Evolutionary conservation across 2,888 invertebrate genomes (phyloP).

Genomic region (Chloroclysta siterata): DNA sequence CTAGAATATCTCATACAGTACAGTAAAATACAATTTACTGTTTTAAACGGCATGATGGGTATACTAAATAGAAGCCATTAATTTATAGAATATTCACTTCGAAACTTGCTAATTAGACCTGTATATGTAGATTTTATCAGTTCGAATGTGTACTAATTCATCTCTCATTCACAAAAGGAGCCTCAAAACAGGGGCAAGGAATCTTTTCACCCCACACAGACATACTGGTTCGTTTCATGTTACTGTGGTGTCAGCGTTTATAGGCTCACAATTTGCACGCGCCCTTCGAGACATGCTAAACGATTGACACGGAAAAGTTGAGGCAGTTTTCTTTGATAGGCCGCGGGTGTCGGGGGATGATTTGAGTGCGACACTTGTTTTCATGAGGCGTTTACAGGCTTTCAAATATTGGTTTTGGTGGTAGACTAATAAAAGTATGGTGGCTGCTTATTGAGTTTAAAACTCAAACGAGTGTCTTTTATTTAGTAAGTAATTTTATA

Average conservation of each 20-base stretch:
- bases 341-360: constrained; percentile 35
- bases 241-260: constrained; percentile 23
- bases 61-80: too few relatives aligned
- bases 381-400: constrained; percentile 39
- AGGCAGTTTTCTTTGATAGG: constrained; percentile 43
- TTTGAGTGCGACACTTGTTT: constrained; percentile 44
- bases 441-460: background rate
- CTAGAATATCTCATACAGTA: too few relatives aligned
- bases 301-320: constrained; percentile 57
- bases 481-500: too few relatives aligned
- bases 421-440: constrained; percentile 7
- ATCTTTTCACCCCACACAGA: too few relatives aligned
- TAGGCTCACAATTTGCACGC: constrained; percentile 45
- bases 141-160: too few relatives aligned
- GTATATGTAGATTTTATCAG: too few relatives aligned
- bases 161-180: too few relatives aligned
- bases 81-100: too few relatives aligned
- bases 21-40: too few relatives aligned
- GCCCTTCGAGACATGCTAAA: constrained; percentile 57
- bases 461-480: background rate
- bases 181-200: too few relatives aligned
- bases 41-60: too few relatives aligned
- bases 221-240: constrained; percentile 6
- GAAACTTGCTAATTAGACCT: too few relatives aligned
- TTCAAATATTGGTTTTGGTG: constrained; percentile 19